Conservation (phyloP, 2,888 invertebrate genomes). For the Eilema caniola region DNA sequence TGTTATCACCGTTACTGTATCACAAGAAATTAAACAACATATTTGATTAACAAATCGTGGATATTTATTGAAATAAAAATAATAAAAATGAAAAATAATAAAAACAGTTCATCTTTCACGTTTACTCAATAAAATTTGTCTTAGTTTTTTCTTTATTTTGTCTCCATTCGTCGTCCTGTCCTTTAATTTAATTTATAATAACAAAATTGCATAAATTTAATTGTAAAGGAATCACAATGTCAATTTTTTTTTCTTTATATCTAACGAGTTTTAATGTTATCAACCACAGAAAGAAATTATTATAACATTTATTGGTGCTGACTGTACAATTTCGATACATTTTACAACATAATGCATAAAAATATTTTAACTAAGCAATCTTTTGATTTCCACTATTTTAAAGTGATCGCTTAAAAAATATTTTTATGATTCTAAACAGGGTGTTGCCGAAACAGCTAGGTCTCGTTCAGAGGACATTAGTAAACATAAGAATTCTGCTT, state of each 20-base stretch:
- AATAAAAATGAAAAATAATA: slow-evolving; percentile 87
- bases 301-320: slow-evolving; percentile 36
- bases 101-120: slow-evolving; percentile 86
- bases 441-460: slow-evolving; percentile 52
- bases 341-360: slow-evolving; percentile 28
- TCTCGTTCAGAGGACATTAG: slow-evolving; percentile 63
- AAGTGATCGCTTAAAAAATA: slow-evolving; percentile 42
- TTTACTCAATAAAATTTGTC: slow-evolving; percentile 86
- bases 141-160: slow-evolving; percentile 80
- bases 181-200: slow-evolving; percentile 28
- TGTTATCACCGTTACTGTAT: background rate
- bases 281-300: slow-evolving; percentile 47
- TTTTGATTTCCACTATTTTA: slow-evolving; percentile 1
- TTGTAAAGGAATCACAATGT: slow-evolving; percentile 30
- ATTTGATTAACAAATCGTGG: slow-evolving; percentile 85
- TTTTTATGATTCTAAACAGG: slow-evolving; percentile 29
- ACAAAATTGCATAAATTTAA: slow-evolving; percentile 17
- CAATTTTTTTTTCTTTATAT: slow-evolving; percentile 33
- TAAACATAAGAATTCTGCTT: slow-evolving; percentile 31
- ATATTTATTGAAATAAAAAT: slow-evolving; percentile 88
- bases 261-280: slow-evolving; percentile 44
- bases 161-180: slow-evolving; percentile 66
- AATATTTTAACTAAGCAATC: slow-evolving; percentile 47
- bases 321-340: slow-evolving; percentile 44
- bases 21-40: slow-evolving; percentile 68